Evolutionary conservation across 1,140 invertebrate genomes (phyloP), one percentile per base, ranked within the genome.

Genomic region (Dendroctonus ponderosae): DNA sequence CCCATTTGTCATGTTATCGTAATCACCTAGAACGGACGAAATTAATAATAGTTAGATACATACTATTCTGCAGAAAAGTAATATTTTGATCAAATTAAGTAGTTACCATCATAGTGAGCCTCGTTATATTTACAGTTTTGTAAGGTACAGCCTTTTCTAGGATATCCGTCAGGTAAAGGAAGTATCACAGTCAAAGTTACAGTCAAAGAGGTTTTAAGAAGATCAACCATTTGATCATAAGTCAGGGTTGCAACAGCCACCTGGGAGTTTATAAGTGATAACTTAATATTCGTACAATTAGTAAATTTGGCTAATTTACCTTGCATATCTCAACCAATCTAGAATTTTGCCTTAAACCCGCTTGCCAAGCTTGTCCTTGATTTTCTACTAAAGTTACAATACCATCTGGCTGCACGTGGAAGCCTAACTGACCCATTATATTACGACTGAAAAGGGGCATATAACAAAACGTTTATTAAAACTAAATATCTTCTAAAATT

Each of bases 341-440:
- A 37, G 91, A 92, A 11, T 93, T 93, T 79, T 94, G 92, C 56
- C 91, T 79, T 0, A 98, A 82, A 26, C 95, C 95, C n/a, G 92
- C 91, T 66, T 92, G 86, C 83, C 90, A 93, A 7, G 96, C 95
- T 67, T 89, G 85, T 5, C 94, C 93, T 75, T 89, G 88, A 62
- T 84, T 85, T 79, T 97, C 95, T 0, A 98, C 95, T 75, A 96
- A 91, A 3, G 93, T 97, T 2, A 98, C 93, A 5, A 98, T 86
- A 5, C 96, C 96, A 80, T 98, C 96, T 9, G 93, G 91, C 76
- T 97, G 94, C 26, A 98, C 93, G 79, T 98, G 94, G 82, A 98
- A 98, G 38, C 96, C 96, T 42, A 98, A 84, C 75, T 97, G 93
- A 43, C 92, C 90, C 48, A 91, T 82, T 49, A 86, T 86, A 75